Evolutionary conservation across 2,113 vertebrate species (phyloP), one percentile per base, ranked within the genome.

Genomic region (Ptilonorhynchus violaceus): DNA sequence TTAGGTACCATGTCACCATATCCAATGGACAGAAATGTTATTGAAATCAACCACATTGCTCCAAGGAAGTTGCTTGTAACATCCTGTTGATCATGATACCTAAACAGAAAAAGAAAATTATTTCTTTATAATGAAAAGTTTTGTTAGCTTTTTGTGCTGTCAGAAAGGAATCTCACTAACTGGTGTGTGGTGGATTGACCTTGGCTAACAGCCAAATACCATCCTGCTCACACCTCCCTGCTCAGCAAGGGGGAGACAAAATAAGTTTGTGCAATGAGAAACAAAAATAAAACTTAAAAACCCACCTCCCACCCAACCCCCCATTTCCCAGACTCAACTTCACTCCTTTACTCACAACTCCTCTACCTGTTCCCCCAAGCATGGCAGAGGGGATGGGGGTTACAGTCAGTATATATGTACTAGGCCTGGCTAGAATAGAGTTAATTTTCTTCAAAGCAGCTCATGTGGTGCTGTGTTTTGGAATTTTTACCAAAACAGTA

Each of bases 31-130:
- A 99, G 98, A 98, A 99, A 99, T 63, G 99, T 99, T 98, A 99
- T 99, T 95, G 99, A 99, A 98, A 99, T 99, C 98, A 99, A 98
- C 99, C 99, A 99, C 99, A 99, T 99, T 90, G 99, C 99, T 98
- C 99, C 99, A 89, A 99, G 98, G 97, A 99, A 99, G 98, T 99
- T 99, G 98, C 99, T 99, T 91, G 99, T 99, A 95, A 99, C 98
- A 97, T 99, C 99, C 93, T 99, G 98, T 95, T 98, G 99, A 93
- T 99, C 99, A 74, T 99, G 99, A 95, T 99, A 99, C 97, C 99
- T 99, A 97, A 47, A 98, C 92, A 95, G 17, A 89, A 80, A 89
- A 60, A 94, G 15, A 87, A 80, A 91, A 58, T 22, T 84, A 82
- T 44, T 41, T 39, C 31, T 93, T 97, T 82, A 93, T 42, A 23